Conservation (phyloP, 2,888 invertebrate species). For the Cephus pulcher region DNA sequence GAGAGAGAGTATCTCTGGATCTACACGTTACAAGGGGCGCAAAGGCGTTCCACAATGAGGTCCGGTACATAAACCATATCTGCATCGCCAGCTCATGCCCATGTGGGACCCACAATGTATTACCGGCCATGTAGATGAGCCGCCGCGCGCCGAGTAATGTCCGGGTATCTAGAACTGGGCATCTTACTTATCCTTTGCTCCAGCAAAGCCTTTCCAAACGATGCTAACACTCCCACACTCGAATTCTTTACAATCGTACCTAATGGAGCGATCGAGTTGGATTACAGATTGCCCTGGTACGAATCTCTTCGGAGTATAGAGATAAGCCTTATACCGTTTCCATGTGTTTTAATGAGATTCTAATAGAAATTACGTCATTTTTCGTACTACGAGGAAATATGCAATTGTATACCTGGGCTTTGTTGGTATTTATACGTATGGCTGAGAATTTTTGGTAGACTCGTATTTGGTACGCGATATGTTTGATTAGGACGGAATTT, state of each 20-base stretch:
- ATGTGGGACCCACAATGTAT: slow-evolving; percentile 19
- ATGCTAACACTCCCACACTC: neutral
- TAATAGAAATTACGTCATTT: neutral
- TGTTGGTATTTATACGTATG: neutral
- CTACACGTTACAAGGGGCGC: slow-evolving; percentile 48
- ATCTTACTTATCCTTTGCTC: slow-evolving; percentile 25
- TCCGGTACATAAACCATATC: slow-evolving; percentile 63
- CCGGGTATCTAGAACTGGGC: slow-evolving; percentile 39
- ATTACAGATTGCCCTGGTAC: neutral
- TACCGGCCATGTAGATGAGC: slow-evolving; percentile 40
- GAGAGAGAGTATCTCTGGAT: slow-evolving; percentile 47
- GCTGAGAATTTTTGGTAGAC: too few relatives aligned
- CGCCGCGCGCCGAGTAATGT: slow-evolving; percentile 34
- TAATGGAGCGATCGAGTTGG: neutral
- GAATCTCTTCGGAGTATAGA: neutral
- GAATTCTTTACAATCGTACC: neutral
- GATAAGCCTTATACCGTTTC: neutral
- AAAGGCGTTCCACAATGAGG: slow-evolving; percentile 46
- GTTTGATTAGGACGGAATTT: neutral
- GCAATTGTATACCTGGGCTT: neutral
- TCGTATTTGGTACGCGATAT: neutral
- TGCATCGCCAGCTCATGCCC: slow-evolving; percentile 40
- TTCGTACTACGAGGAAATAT: neutral
- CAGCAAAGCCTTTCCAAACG: slow-evolving; percentile 1
- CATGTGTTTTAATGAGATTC: neutral